Evolutionary conservation across 1,140 invertebrate species (phyloP).

Genomic region (Cryptotermes secundus): DNA sequence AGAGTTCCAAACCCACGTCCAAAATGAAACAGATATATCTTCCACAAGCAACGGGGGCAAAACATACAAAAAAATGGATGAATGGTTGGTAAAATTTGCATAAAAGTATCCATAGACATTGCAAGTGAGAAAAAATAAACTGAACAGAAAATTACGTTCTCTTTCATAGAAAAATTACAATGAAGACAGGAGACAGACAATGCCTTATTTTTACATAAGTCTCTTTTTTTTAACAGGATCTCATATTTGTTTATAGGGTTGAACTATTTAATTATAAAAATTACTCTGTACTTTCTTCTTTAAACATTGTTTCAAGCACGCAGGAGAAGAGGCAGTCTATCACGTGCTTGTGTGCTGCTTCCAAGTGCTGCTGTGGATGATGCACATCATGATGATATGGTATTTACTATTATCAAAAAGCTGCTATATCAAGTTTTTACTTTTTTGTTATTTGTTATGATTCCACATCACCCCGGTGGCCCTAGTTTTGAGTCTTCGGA

Average conservation of each 20-base stretch:
- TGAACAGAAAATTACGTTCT: background rate
- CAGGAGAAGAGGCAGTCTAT: background rate
- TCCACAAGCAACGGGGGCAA: background rate
- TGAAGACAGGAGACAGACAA: constrained; percentile 11
- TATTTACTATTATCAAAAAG: constrained; percentile 20
- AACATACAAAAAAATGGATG: background rate
- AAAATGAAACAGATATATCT: background rate
- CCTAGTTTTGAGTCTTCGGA: constrained; percentile 15
- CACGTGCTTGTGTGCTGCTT: background rate
- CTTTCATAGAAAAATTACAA: background rate
- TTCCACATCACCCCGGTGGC: constrained; percentile 9
- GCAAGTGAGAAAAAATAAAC: background rate
- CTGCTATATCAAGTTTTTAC: constrained; percentile 8
- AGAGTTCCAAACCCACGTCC: background rate
- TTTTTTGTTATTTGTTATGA: constrained; percentile 5
- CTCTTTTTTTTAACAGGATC: background rate
- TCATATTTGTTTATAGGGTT: constrained; percentile 9
- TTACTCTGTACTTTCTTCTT: constrained; percentile 19
- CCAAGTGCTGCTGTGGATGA: background rate
- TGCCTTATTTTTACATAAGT: background rate
- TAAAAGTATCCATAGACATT: background rate
- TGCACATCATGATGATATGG: constrained; percentile 1
- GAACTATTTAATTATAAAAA: constrained; percentile 17
- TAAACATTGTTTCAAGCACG: background rate
- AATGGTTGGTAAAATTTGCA: background rate